A percentile compares a stretch with the other conserved stretches of the same genome.
These are phyloP conservation scores for Epinephelus coioides DNA, from an alignment of 2,797 vertebrate genomes.

Conservation along the genomic window DNA sequence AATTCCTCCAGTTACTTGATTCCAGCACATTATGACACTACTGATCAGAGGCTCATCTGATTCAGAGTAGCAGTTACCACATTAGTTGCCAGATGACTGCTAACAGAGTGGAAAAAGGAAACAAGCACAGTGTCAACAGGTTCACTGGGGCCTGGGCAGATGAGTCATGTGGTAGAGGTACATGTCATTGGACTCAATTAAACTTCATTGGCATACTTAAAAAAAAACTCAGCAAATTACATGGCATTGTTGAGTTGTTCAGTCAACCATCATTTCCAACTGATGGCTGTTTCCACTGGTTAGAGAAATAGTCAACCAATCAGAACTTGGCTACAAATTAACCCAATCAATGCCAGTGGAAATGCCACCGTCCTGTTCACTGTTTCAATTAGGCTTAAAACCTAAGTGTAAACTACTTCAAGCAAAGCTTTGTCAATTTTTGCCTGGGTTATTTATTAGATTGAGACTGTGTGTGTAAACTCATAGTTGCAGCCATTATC, in stretches of 20 bases:
- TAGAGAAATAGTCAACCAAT: no score
- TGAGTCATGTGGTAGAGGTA: neutral
- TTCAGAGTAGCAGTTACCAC: neutral
- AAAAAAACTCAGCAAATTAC: neutral
- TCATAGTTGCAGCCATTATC: no score
- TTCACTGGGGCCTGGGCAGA: neutral
- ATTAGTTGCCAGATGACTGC: slow-evolving; percentile 9
- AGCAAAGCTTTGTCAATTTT: no score
- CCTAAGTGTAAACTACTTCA: no score
- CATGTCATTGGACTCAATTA: neutral
- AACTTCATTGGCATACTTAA: neutral
- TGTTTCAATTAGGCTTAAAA: no score
- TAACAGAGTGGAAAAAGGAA: neutral
- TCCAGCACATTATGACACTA: neutral
- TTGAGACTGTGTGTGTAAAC: no score
- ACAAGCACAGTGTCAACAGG: neutral
- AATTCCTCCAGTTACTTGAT: neutral
- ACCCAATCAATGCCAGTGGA: no score
- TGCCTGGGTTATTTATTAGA: no score
- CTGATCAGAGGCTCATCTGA: slow-evolving; percentile 1
- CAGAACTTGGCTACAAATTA: no score
- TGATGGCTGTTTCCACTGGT: no score
- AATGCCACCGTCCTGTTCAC: no score
- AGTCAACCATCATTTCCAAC: neutral
- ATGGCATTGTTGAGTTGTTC: neutral